Base-by-base conservation (phyloP, 1,140 invertebrate species). In the Cecropterus lyciades region DNA sequence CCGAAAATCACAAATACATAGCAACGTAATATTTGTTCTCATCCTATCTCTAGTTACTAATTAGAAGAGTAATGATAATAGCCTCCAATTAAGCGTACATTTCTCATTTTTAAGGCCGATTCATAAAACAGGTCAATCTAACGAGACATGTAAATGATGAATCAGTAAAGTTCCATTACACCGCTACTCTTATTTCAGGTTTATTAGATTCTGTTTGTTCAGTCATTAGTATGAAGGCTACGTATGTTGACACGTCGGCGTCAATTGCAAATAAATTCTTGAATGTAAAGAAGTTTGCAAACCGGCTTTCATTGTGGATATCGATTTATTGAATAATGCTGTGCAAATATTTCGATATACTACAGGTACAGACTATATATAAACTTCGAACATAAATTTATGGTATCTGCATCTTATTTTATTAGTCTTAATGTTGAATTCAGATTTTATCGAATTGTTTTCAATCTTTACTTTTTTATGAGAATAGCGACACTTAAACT, bases 161-260 rank as follows among this genome's bases (percentile, higher is more conserved):
- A 63, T 63, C 45, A 17, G 70, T 72, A 74, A 76, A 69, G 27
- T 75, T 70, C 73, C 70, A 75, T 75, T 33, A 55, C 46, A 49
- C 20, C 37, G 67, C 42, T 56, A 56, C 46, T 69, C 63, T 60
- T 67, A 67, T 73, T 70, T 72, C 14, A 64, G 60, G 65, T 60
- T 72, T 59, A 71, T 63, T 74, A 49, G 53, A 56, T 56, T 75
- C 69, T 76, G 67, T 80, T 82, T 78, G 66, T 45, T 9, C 40
- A 71, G 46, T 68, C 62, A 79, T 83, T 80, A 83, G 72, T 71
- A 64, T 51, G 59, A 73, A 73, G 72, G 64, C 42, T 72, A 53
- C 65, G 40, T 74, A 51, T 75, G 66, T 72, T 78, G 72, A 70
- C 70, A 67, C 62, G 70, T 63, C 64, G 60, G 67, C 65, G 72